Percentiles rank a stretch among this genome's conserved stretches.
Conservation (phyloP, 2,888 invertebrate species). For the Iselma pallidipennis region DNA sequence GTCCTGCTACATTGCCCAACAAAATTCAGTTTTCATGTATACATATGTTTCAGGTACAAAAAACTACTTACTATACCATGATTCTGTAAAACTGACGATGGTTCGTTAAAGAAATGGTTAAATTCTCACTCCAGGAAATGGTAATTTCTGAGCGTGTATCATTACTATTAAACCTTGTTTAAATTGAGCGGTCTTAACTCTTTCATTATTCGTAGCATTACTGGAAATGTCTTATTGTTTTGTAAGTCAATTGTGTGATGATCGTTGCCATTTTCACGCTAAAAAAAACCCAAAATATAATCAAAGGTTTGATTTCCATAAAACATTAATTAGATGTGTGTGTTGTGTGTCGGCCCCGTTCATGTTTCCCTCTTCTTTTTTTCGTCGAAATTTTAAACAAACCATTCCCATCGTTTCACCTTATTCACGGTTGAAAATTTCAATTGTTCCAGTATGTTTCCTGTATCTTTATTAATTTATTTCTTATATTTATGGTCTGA, state of each 20-base stretch:
- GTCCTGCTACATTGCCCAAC: not conserved
- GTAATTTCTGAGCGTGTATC: conserved; percentile 10
- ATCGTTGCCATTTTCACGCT: not conserved
- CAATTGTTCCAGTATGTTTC: conserved; percentile 11
- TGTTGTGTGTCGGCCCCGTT: not conserved
- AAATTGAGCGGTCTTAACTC: not conserved
- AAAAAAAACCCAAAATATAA: not conserved
- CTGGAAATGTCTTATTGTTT: not conserved
- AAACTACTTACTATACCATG: not conserved
- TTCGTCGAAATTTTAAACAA: not conserved
- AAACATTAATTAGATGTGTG: not conserved
- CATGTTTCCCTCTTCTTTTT: not conserved
- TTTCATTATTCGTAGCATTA: not conserved
- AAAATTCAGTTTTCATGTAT: not conserved
- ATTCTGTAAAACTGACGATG: not conserved
- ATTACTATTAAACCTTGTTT: not conserved
- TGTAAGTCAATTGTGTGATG: too few relatives aligned
- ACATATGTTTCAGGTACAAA: not conserved
- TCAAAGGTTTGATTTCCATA: not conserved
- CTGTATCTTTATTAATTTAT: conserved; percentile 11
- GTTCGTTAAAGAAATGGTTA: conserved; percentile 2
- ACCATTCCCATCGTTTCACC: conserved; percentile 8
- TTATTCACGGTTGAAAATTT: conserved; percentile 9
- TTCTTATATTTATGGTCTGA: conserved; percentile 8
- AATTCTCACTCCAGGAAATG: conserved; percentile 3